phyloP scores from a whole-genome alignment of 1,140 invertebrate genomes.

The Pseudachorutes palmiensis region DNA sequence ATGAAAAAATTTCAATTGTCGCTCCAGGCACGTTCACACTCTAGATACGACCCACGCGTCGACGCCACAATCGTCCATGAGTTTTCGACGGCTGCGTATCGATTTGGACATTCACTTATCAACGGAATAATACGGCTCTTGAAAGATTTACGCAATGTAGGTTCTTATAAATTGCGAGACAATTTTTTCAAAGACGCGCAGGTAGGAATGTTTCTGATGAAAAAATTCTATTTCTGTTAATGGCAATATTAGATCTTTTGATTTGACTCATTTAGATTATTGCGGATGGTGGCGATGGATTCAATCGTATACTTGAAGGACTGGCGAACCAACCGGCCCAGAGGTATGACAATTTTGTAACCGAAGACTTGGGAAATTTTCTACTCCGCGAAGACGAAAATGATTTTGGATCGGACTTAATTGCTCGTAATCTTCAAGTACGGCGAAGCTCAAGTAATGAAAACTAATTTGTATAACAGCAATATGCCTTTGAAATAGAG shows the following conservation, averaged over 20 bases:
- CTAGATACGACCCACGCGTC: constrained; percentile 61
- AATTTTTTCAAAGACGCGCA: constrained; percentile 27
- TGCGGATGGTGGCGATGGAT: constrained; percentile 23
- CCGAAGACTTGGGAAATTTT: constrained; percentile 34
- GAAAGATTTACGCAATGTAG: constrained; percentile 5
- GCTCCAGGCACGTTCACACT: constrained; percentile 60
- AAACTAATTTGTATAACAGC: no score
- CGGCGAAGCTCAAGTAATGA: neutral
- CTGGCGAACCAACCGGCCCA: constrained; percentile 23
- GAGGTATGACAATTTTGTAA: constrained; percentile 32
- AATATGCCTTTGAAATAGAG: no score
- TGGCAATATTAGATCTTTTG: no score
- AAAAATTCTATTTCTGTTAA: no score
- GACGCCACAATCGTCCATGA: constrained; percentile 79
- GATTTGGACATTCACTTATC: constrained; percentile 46
- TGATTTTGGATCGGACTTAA: constrained; percentile 35
- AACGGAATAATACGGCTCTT: constrained; percentile 29
- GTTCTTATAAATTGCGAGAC: constrained; percentile 22
- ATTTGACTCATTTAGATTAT: constrained; percentile 8
- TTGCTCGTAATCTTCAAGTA: constrained; percentile 34
- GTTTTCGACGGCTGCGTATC: constrained; percentile 74
- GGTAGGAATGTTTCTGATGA: constrained; percentile 14
- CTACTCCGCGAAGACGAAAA: constrained; percentile 18
- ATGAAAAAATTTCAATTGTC: constrained; percentile 81
- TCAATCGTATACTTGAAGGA: constrained; percentile 29